Base-by-base conservation (phyloP, 2,888 invertebrate species). In the Cryptocheilus praepositus region DNA sequence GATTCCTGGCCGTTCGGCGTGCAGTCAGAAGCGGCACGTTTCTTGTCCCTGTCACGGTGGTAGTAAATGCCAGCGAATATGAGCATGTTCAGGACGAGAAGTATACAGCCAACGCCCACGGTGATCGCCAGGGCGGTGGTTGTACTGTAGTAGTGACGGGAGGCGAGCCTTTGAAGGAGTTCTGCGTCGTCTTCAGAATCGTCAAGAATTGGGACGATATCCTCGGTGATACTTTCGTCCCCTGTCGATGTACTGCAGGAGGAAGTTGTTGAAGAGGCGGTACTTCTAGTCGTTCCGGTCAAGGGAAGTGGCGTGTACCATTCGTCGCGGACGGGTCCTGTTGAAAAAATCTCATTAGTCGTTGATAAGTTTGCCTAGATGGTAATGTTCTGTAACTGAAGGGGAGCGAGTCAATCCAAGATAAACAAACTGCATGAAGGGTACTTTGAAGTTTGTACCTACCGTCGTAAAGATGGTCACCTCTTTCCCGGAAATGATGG, bases 11-110 rank as follows among this genome's bases (percentile, higher is more conserved):
- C 85, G 61, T 85, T 85, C 18, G 84, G 79, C 46, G 74, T 75
- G 60, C 84, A 85, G 36, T 83, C 84, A 80, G 83, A 85, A 8
- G 82, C 83, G 7, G 85, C 85, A 44, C 85, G 79, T 66, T 89
- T 86, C 66, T 88, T 88, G 64, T 93, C 91, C 0, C 93, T 90
- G 44, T 92, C 92, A n/a, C 94, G 89, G 84, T 94, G 94, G 77
- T 94, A 92, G 85, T 94, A 94, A 80, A 94, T 94, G 2, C 94
- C 95, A 0, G 95, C 94, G 83, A 94, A 95, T 74, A 95, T 94
- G 67, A 94, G 89, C 90, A 94, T 92, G 86, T 94, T 94, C 22
- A 94, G 90, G 1, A 94, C 92, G 21, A 94, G 89, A 28, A 94
- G 91, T 74, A 94, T 92, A 85, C 94, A 94, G 15, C 94, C 94